Conservation (phyloP, 1,140 invertebrate genomes). For the Cydia splendana region DNA sequence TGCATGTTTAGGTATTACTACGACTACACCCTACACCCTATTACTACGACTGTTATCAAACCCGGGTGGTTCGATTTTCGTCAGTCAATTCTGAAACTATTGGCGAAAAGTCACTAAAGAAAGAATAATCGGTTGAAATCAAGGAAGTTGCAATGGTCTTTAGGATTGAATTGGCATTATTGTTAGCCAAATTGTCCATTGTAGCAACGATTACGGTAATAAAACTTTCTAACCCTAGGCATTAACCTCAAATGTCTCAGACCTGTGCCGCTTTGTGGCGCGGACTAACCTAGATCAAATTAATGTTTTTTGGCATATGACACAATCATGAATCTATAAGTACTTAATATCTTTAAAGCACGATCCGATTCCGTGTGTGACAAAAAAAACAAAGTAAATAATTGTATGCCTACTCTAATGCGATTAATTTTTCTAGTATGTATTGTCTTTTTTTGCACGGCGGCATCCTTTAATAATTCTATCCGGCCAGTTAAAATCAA, state of each 20-base stretch:
- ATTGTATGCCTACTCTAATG: neutral
- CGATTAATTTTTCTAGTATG: neutral
- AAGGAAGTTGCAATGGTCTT: neutral
- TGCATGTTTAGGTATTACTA: neutral
- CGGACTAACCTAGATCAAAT: neutral
- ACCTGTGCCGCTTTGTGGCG: neutral
- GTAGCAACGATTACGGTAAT: conserved; percentile 11
- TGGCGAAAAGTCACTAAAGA: too few species aligned
- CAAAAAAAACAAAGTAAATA: neutral
- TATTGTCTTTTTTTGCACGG: conserved; percentile 18
- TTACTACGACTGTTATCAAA: too few species aligned
- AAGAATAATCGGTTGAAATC: neutral
- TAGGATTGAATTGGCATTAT: neutral
- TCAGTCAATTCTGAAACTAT: too few species aligned
- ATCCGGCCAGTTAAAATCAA: conserved; percentile 8
- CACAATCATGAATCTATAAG: too few species aligned
- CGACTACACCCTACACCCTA: too few species aligned
- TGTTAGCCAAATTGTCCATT: conserved; percentile 6
- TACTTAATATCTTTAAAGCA: too few species aligned
- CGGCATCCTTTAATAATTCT: conserved; percentile 15
- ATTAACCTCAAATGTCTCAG: conserved; percentile 9
- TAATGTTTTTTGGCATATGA: too few species aligned
- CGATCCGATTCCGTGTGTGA: neutral
- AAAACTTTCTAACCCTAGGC: conserved; percentile 21
- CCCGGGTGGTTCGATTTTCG: too few species aligned